A percentile compares a stretch with the other conserved stretches of the same genome.
phyloP scores from a whole-genome alignment of 2,888 invertebrate genomes.

The Drosophila meridiana region DNA sequence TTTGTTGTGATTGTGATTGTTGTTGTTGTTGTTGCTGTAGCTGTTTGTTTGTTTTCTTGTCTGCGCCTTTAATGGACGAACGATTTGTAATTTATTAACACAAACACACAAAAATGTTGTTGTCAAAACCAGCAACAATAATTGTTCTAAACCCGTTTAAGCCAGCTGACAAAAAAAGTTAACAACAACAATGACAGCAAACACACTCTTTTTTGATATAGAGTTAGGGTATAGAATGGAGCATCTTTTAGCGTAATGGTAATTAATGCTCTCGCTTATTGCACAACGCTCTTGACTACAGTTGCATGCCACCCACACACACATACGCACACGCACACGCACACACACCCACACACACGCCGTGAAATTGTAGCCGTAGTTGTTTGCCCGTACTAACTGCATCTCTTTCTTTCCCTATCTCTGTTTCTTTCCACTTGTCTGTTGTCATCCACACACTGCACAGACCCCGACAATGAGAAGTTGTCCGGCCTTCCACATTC shows the following conservation, averaged over 20 bases:
- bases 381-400: conserved; percentile 31
- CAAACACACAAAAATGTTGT: conserved; percentile 18
- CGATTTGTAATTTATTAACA: conserved; percentile 68
- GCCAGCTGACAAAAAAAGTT: conserved; percentile 15
- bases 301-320: conserved; percentile 55
- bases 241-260: conserved; percentile 58
- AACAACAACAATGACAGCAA: conserved; percentile 9
- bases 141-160: conserved; percentile 46
- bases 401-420: conserved; percentile 15
- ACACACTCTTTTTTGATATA: conserved; percentile 8
- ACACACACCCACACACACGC: neutral
- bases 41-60: conserved; percentile 40
- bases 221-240: conserved; percentile 14
- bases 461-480: conserved; percentile 85
- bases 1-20: conserved; percentile 25
- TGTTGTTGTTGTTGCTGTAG: conserved; percentile 9
- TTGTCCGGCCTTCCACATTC: conserved; percentile 85
- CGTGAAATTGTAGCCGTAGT: conserved; percentile 6
- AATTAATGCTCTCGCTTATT: conserved; percentile 68
- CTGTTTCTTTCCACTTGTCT: conserved; percentile 14
- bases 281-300: conserved; percentile 55
- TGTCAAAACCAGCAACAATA: conserved; percentile 5
- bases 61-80: conserved; percentile 52
- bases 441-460: conserved; percentile 21
- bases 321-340: conserved; percentile 5